Percentiles rank a stretch among this genome's conserved stretches.
Evolutionary conservation across 2,113 vertebrate species (phyloP).

Genomic region (Brevimyrus niger): DNA sequence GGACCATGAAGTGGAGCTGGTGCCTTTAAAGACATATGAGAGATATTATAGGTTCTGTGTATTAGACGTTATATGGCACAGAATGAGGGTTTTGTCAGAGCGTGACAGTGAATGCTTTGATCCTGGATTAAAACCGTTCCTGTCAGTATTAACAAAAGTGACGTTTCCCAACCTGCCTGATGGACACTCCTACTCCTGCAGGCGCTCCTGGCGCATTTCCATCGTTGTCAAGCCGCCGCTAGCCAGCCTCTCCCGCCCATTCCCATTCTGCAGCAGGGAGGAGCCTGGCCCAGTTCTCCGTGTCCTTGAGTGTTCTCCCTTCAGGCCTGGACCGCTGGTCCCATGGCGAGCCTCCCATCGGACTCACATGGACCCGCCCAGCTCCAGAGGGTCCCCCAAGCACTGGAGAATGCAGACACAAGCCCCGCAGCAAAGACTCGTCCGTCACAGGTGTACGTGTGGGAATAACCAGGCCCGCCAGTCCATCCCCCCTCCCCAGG

Average conservation of each 20-base stretch:
- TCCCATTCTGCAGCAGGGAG: slow-evolving; percentile 31
- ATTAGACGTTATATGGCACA: not conserved
- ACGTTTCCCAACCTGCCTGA: not conserved
- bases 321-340: slow-evolving; percentile 44
- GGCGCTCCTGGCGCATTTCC: not conserved
- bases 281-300: slow-evolving; percentile 61
- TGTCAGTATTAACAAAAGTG: not conserved
- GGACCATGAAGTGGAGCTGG: not conserved
- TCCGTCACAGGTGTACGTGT: not conserved
- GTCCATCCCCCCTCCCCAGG: not conserved
- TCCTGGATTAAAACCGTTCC: not conserved
- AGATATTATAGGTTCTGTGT: not conserved
- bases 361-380: not conserved
- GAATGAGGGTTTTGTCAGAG: not conserved
- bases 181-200: not conserved
- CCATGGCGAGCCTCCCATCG: slow-evolving; percentile 42
- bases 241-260: not conserved
- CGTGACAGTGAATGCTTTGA: not conserved
- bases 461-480: not conserved
- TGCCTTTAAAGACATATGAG: not conserved
- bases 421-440: not conserved
- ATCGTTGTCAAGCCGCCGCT: not conserved
- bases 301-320: slow-evolving; percentile 69
- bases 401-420: slow-evolving; percentile 6
- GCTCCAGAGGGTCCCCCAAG: slow-evolving; percentile 29